Evolutionary conservation across 2,797 vertebrate genomes (phyloP), one percentile per base, ranked within the genome.

Genomic region (Leptodactylus fallax): DNA sequence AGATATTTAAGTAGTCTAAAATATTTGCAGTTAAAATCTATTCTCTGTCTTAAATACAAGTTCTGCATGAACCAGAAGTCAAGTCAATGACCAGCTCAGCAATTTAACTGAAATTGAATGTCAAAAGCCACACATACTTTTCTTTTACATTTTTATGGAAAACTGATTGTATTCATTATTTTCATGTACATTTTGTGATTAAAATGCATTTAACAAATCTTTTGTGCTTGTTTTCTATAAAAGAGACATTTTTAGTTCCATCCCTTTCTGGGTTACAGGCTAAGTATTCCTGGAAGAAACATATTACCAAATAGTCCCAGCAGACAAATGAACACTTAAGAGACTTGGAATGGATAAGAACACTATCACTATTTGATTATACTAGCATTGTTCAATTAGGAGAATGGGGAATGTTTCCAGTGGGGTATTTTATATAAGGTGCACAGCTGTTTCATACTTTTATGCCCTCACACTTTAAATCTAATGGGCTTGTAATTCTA

Each of bases 261-360:
- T 78, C 21, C 25, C 27, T 17, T 21, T 78, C 49, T 79, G 17
- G 61, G 6, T 86, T 86, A 23, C 25, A 58, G 65, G 63, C 53
- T 60, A 80, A 58, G 63, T 71, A 69, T 80, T 86, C 21, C 19
- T 80, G 63, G 27, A 80, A 80, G 65, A 25, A 86, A 56, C 23
- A 80, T 58, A 77, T 61, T 49, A 49, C 27, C 58, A 16, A 21
- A 71, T 27, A 80, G 21, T 72, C 85, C 77, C 78, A 80, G 76
- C 53, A 71, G 85, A 71, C 23, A 81, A 16, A 61, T 81, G 14
- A 81, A 80, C 85, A 81, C 85, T 81, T 87, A 81, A 51, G 67
- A 81, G 56, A 81, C 55, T 74, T 47, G 23, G 12, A 81, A 74
- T 58, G 67, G 27, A 61, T 63, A 61, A 7, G 65, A 83, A 58